Evolutionary conservation across 2,888 invertebrate genomes (phyloP), one percentile per base, ranked within the genome.

Genomic region (Ornithoptera alexandrae): DNA sequence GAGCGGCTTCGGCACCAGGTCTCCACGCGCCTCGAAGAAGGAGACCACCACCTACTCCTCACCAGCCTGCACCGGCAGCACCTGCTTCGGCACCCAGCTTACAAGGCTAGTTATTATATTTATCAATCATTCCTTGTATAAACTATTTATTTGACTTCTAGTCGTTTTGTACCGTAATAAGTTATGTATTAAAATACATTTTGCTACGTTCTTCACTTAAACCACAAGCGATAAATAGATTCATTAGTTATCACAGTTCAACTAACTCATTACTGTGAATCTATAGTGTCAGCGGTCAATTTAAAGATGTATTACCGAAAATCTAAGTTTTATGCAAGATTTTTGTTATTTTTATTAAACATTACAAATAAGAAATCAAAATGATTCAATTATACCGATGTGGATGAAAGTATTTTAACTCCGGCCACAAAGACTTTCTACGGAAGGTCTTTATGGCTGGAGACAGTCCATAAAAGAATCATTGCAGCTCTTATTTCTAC

Each of bases 1-100:
- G 97, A 50, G 95, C 96, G 0, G 94, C 95, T 12, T 96, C 96
- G 22, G 96, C 96, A 0, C 96, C 96, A 2, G 96, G 96, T 0
- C 90, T 97, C 56, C 96, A 96, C 75, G 95, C 94, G 53, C 95
- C 94, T 73, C 93, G 94, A 75, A 94, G 94, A 78, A 92, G 91
- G 74, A 89, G 93, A 75, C 94, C 93, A 36, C 87, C 88, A 67
- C 92, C 83, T 56, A 84, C 80, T 72, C 89, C 84, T 69, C 88
- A 84, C 75, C 90, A 79, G 76, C 91, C 93, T 15, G 78, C 87
- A 3, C 89, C 91, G 0, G 85, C 90, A 2, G 90, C 91, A 2
- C 89, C 91, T 0, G 88, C 90, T 0, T 89, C 92, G 0, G 88
- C 92, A 72, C 90, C 91, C 75, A 90, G 93, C 80, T 82, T 89